These are phyloP conservation scores for Tachycineta bicolor DNA, from an alignment of 2,113 vertebrate genomes.

Conservation along the genomic window DNA sequence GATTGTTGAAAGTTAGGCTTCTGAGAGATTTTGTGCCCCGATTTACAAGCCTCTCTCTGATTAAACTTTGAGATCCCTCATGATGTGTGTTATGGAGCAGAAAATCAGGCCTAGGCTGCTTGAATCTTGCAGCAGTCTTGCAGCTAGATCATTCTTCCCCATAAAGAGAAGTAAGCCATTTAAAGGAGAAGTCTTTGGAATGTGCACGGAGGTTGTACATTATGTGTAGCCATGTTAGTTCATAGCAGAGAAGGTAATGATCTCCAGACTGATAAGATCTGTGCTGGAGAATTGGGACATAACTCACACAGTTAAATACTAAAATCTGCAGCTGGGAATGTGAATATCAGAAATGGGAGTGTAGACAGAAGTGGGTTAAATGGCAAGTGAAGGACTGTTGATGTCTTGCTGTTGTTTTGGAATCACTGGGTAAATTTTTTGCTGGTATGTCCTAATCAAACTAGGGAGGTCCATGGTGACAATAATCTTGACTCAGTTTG, in stretches of 20 bases:
- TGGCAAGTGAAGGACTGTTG: neutral
- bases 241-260: neutral
- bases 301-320: neutral
- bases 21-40: neutral
- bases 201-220: accelerated
- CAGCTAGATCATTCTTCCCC: neutral
- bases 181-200: neutral
- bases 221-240: accelerated
- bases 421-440: neutral
- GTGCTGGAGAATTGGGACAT: neutral
- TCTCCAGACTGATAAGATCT: neutral
- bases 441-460: neutral
- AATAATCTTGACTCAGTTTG: neutral
- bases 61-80: neutral
- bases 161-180: neutral
- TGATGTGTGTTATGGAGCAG: neutral
- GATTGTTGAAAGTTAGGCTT: neutral
- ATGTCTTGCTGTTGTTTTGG: neutral
- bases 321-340: neutral
- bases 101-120: neutral
- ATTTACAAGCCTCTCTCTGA: neutral
- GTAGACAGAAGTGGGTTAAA: neutral
- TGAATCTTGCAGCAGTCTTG: neutral
- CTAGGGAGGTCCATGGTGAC: neutral
- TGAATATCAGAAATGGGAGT: neutral